Base-by-base conservation (phyloP, 2,888 invertebrate species). In the Agriopis aurantiaria region DNA sequence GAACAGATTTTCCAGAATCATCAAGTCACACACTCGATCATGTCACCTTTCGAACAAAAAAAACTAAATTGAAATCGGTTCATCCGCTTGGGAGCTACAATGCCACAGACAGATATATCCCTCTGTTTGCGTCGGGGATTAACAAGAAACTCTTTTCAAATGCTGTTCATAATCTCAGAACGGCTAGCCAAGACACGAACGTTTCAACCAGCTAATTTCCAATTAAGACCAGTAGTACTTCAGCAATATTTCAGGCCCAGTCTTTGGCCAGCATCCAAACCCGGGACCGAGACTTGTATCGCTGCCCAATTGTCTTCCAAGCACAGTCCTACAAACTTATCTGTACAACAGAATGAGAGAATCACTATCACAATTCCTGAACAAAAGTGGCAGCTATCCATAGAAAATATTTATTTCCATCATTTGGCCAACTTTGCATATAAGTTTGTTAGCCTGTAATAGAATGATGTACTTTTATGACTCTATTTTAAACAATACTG, bases 221-320 rank as follows among this genome's bases (percentile, higher is more conserved):
- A 62, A 57, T 62, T 68, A 62, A 49, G 40, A 41, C 41, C 23
- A 57, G 55, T 10, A 2, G 17, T 23, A 62, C n/a, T 53, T 9
- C 23, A 33, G 62, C 43, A 45, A 46, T 68, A 68, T 57, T 57
- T 68, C 45, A 68, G 33, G 11, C 1, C 12, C 61, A 68, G 68
- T 52, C 62, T 57, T 68, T 68, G 68, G 68, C 68, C 40, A 11
- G 9, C 12, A 33, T 56, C 68, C 68, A 68, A 65, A 40, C 53
- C 51, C 4, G 43, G 40, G 33, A 43, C 41, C 8, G 52, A 23
- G 40, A 49, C 51, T 49, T 67, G 61, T 61, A 59, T 65, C 55
- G 52, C 58, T 52, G 58, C 46, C 52, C 52, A 48, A 63, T 58
- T 58, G 68, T 68, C 67, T 68, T 61, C 56, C 56, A 57, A 57